Evolutionary conservation across 2,888 invertebrate genomes (phyloP).

Genomic region (Erebia ligea): DNA sequence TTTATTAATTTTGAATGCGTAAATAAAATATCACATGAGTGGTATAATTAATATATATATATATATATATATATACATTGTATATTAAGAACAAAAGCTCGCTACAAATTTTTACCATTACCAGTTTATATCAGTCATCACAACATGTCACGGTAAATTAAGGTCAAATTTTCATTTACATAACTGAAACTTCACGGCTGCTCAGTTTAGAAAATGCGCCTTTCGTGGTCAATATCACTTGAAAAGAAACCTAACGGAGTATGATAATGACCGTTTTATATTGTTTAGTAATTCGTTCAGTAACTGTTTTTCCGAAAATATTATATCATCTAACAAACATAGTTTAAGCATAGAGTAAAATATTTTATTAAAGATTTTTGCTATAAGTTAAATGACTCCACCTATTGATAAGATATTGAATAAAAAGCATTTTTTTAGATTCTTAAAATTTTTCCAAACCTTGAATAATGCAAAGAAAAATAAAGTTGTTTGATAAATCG

Average conservation of each 20-base stretch:
- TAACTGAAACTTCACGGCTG: conserved; percentile 56
- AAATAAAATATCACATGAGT: too few relatives aligned
- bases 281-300: neutral
- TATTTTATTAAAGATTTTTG: neutral
- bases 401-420: neutral
- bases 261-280: conserved; percentile 16
- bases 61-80: too few relatives aligned
- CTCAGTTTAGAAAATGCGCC: conserved; percentile 10
- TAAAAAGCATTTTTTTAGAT: conserved; percentile 3
- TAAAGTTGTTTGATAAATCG: conserved; percentile 62
- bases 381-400: neutral
- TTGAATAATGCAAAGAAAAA: conserved; percentile 38
- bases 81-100: neutral
- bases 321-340: neutral
- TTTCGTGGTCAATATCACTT: conserved; percentile 68
- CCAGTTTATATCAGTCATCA: neutral
- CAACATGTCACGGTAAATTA: conserved; percentile 44
- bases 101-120: neutral
- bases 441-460: conserved; percentile 24
- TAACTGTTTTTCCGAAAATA: conserved; percentile 4
- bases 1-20: neutral
- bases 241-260: conserved; percentile 30
- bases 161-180: conserved; percentile 64
- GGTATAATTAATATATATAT: too few relatives aligned
- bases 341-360: neutral